These are phyloP conservation scores for Panthera leo DNA, from an alignment of 2,113 vertebrate species.

Conservation along the genomic window DNA sequence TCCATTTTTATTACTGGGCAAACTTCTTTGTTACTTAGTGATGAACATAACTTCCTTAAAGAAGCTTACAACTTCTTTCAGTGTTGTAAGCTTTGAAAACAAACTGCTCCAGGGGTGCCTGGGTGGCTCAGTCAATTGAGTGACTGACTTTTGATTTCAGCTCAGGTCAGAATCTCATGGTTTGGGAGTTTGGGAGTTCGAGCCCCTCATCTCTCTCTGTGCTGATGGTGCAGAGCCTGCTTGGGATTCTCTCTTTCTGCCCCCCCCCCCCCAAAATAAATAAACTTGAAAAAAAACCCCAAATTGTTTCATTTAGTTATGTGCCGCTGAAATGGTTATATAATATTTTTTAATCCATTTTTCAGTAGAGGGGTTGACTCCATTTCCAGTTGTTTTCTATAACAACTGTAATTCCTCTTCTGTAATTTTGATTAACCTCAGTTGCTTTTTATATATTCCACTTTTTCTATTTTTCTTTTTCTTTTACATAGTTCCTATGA, in stretches of 20 bases:
- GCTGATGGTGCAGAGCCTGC: too few relatives aligned
- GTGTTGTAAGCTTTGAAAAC: background rate
- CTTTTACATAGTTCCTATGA: background rate
- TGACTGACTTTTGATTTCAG: too few relatives aligned
- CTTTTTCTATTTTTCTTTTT: background rate
- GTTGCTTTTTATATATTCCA: background rate
- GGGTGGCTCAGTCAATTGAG: too few relatives aligned
- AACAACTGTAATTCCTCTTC: background rate
- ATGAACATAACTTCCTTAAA: background rate
- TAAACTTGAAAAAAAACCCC: too few relatives aligned
- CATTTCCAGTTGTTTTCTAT: background rate
- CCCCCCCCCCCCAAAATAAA: too few relatives aligned
- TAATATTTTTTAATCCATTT: background rate
- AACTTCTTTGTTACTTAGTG: background rate
- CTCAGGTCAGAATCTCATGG: too few relatives aligned
- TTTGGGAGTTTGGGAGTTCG: too few relatives aligned
- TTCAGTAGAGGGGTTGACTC: background rate
- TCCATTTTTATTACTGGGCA: background rate
- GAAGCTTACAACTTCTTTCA: background rate
- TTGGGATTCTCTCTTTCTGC: too few relatives aligned
- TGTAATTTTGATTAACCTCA: background rate
- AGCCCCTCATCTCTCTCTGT: too few relatives aligned
- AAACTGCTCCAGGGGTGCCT: background rate
- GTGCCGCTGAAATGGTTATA: background rate
- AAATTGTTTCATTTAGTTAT: too few relatives aligned